Evolutionary conservation across 2,888 invertebrate genomes (phyloP), one percentile per base, ranked within the genome.

Genomic region (Amorpha juglandis): DNA sequence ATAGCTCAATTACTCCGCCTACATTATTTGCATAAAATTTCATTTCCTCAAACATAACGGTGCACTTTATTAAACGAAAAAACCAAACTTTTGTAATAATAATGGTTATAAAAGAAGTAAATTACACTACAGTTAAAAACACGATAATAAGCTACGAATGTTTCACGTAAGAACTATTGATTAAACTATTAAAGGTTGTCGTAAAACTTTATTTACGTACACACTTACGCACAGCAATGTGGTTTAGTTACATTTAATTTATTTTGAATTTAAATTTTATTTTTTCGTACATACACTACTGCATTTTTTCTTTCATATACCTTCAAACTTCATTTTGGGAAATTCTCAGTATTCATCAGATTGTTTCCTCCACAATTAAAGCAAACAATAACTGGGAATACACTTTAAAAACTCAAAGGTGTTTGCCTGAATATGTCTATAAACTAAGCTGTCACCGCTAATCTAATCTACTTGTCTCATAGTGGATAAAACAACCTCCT

Each of bases 21-120:
- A 71, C 65, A 71, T 75, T 69, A 74, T 84, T 84, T 78, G 78
- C 78, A 80, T 81, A 77, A 66, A 71, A 76, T 82, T 81, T 81
- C 71, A 72, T 74, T 78, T 71, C 68, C 65, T 65, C 68, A 64
- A 71, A 70, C 63, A 66, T 78, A 76, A 73, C 70, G 72, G 73
- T 75, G 71, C 74, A 78, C 71, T 74, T 74, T 66, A 74, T 74
- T 68, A 74, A 53, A 66, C 62, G 67, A 45, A 69, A 70, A 70
- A 72, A 73, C 67, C 16, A 42, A 58, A 38, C 42, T 42, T 58
- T 58, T 58, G 58, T 58, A 12, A 19, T 19, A 58, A 58, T 63
- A 71, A 73, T 69, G 66, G 66, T 63, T 72, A 64, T 66, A 68
- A 53, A 38, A 58, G 58, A 58, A 58, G 19, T 58, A 38, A 42